These are phyloP conservation scores for Pogonomyrmex californicus DNA, from an alignment of 1,140 invertebrate species.

Conservation along the genomic window DNA sequence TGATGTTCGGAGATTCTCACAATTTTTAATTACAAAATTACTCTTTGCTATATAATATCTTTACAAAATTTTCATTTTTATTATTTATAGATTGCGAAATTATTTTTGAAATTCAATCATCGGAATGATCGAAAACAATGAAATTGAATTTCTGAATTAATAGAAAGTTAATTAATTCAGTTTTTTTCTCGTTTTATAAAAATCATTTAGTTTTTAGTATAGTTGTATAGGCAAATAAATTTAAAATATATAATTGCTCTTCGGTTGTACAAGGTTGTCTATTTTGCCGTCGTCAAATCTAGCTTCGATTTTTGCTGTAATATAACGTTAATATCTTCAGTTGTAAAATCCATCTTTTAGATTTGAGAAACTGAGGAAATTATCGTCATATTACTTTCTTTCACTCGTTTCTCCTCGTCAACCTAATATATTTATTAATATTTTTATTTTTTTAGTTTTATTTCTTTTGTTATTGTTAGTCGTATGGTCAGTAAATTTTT, in stretches of 20 bases:
- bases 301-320: neutral
- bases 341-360: conserved; percentile 52
- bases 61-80: too few relatives aligned
- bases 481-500: neutral
- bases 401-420: neutral
- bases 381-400: neutral
- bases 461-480: neutral
- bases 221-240: neutral
- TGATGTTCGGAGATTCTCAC: neutral
- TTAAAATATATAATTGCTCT: conserved; percentile 41
- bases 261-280: conserved; percentile 67
- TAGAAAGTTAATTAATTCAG: neutral
- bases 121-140: neutral
- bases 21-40: neutral
- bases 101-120: neutral
- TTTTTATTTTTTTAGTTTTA: too few relatives aligned
- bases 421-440: neutral
- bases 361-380: conserved; percentile 59
- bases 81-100: neutral
- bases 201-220: neutral
- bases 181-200: neutral
- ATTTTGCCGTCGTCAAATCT: conserved; percentile 75
- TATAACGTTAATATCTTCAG: neutral
- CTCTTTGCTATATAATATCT: too few relatives aligned
- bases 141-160: neutral